Conservation (phyloP, 1,140 invertebrate species). For the Drosophila fuyamai region DNA sequence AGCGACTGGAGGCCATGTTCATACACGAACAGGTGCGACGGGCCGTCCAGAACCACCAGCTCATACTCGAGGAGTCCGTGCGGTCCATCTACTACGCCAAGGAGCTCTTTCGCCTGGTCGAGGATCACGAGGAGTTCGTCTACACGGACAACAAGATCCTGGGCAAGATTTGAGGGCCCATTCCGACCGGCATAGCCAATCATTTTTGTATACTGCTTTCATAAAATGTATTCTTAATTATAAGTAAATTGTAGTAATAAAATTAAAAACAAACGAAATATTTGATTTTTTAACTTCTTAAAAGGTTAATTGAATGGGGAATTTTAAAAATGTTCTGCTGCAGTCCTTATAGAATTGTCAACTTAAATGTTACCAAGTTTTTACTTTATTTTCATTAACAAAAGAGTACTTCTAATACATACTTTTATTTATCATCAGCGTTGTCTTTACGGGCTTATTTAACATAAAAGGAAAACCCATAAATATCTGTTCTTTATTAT, state of each 20-base stretch:
- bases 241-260: constrained; percentile 6
- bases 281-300: too few relatives aligned
- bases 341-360: too few relatives aligned
- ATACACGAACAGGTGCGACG: constrained; percentile 62
- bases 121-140: constrained; percentile 65
- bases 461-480: not conserved
- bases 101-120: constrained; percentile 58
- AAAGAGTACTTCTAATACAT: too few relatives aligned
- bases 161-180: not conserved
- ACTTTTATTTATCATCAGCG: too few relatives aligned
- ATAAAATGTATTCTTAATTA: constrained; percentile 3
- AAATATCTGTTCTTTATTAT: not conserved
- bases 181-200: constrained; percentile 8
- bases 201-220: not conserved
- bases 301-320: too few relatives aligned
- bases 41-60: constrained; percentile 51
- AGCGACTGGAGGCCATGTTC: constrained; percentile 61
- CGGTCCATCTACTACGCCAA: constrained; percentile 74
- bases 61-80: constrained; percentile 72
- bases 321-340: too few relatives aligned
- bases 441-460: not conserved
- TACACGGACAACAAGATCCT: constrained; percentile 54
- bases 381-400: too few relatives aligned
- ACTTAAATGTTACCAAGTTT: too few relatives aligned
- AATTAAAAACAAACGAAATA: not conserved